These are phyloP conservation scores for Himantopus leucocephalus DNA, from an alignment of 2,113 vertebrate species.

Conservation along the genomic window DNA sequence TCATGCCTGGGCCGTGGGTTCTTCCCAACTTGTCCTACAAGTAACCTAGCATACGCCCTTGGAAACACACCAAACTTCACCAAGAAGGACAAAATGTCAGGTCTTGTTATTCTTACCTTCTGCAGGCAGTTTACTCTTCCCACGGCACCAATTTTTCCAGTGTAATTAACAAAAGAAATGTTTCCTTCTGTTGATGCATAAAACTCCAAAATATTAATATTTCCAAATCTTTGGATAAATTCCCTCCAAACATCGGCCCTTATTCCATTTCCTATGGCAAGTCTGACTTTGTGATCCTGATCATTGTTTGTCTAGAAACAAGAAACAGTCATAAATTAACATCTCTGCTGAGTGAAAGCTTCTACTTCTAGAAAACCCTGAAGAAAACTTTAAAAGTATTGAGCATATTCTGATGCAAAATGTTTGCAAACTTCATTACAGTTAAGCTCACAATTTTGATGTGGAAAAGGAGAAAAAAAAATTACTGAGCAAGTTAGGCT, in stretches of 20 bases:
- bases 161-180: slow-evolving; percentile 85
- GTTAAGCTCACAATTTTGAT: background rate
- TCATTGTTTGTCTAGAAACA: slow-evolving; percentile 79
- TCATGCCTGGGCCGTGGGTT: background rate
- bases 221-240: slow-evolving; percentile 83
- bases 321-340: background rate
- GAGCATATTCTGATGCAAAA: background rate
- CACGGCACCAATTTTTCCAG: slow-evolving; percentile 82
- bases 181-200: slow-evolving; percentile 90
- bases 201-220: slow-evolving; percentile 82
- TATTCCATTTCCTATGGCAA: slow-evolving; percentile 86
- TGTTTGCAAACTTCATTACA: background rate
- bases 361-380: background rate
- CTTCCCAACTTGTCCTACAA: background rate
- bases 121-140: slow-evolving; percentile 80
- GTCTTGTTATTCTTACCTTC: slow-evolving; percentile 68
- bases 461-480: background rate
- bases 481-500: background rate
- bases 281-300: slow-evolving; percentile 79
- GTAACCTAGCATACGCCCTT: background rate
- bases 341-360: background rate
- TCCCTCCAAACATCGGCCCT: slow-evolving; percentile 86
- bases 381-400: background rate
- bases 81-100: background rate
- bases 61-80: background rate